Evolutionary conservation across 1,140 invertebrate species (phyloP).

Genomic region (Drosophila oshimai): DNA sequence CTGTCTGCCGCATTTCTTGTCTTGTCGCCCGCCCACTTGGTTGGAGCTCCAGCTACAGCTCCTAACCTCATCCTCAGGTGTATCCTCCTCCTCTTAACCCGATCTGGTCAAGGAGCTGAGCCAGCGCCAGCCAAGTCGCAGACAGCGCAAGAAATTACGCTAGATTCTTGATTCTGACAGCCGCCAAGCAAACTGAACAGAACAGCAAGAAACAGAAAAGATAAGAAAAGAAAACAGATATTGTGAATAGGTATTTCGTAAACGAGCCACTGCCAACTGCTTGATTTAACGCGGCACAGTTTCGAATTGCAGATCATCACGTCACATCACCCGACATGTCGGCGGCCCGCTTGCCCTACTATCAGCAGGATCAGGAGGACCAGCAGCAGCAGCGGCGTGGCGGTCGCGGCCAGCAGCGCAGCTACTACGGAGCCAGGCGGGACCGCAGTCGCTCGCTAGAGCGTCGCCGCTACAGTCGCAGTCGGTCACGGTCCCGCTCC

Average conservation of each 20-base stretch:
- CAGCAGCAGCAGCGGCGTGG: constrained; percentile 30
- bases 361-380: constrained; percentile 49
- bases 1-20: constrained; percentile 2
- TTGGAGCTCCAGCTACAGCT: constrained; percentile 10
- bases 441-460: constrained; percentile 39
- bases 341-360: constrained; percentile 62
- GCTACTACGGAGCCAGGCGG: constrained; percentile 40
- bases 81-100: too few relatives aligned
- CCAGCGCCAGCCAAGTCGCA: constrained; percentile 27
- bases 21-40: constrained; percentile 2
- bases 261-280: constrained; percentile 42
- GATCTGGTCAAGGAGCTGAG: constrained; percentile 6
- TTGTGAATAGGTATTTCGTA: constrained; percentile 73
- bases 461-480: constrained; percentile 55
- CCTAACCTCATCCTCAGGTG: too few relatives aligned
- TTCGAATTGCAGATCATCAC: constrained; percentile 73
- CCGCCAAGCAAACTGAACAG: not conserved
- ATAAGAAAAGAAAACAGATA: constrained; percentile 18
- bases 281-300: constrained; percentile 79
- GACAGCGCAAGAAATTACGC: not conserved
- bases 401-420: constrained; percentile 32
- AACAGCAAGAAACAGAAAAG: constrained; percentile 12
- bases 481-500: constrained; percentile 31
- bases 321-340: constrained; percentile 45
- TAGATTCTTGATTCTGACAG: constrained; percentile 10